Conservation (phyloP, 2,888 invertebrate genomes). For the Steinernema hermaphroditum region DNA sequence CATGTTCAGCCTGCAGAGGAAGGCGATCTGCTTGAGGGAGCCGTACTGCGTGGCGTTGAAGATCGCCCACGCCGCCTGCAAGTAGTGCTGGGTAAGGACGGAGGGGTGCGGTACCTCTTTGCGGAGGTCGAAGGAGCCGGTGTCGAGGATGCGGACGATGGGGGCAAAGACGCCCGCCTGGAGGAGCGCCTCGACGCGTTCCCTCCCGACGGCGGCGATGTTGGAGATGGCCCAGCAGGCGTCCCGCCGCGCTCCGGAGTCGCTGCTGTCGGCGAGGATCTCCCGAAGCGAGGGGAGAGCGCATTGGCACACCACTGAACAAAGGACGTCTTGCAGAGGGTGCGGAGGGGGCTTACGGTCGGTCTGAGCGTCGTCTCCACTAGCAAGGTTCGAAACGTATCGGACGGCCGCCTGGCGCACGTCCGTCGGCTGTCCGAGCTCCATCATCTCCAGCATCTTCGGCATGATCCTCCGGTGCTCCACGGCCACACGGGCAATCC, state of each 20-base stretch:
- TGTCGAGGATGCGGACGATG: not conserved
- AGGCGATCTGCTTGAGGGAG: not conserved
- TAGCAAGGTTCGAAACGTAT: conserved; percentile 20
- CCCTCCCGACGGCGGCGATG: conserved; percentile 2
- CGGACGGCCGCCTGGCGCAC: not conserved
- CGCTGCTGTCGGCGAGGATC: not conserved
- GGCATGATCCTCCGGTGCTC: conserved; percentile 13
- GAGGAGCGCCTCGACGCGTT: not conserved
- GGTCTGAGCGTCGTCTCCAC: conserved; percentile 1
- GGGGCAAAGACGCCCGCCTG: conserved; percentile 6
- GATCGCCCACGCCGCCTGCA: conserved; percentile 17
- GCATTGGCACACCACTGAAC: not conserved
- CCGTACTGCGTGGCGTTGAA: conserved; percentile 26
- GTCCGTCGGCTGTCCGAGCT: not conserved
- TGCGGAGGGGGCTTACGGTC: conserved; percentile 13
- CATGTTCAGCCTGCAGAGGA: conserved; percentile 14
- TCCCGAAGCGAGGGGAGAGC: not conserved
- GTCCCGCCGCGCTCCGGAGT: not conserved
- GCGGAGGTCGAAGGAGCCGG: conserved; percentile 10
- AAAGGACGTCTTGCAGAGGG: too few species aligned
- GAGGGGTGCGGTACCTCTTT: not conserved
- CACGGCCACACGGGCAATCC: not conserved
- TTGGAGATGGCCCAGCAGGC: conserved; percentile 12
- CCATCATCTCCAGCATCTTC: not conserved
- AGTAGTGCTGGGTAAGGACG: too few species aligned